Conservation (phyloP, 37 sponge, comb jelly and placozoan genomes). For the Halichondria panicea region DNA sequence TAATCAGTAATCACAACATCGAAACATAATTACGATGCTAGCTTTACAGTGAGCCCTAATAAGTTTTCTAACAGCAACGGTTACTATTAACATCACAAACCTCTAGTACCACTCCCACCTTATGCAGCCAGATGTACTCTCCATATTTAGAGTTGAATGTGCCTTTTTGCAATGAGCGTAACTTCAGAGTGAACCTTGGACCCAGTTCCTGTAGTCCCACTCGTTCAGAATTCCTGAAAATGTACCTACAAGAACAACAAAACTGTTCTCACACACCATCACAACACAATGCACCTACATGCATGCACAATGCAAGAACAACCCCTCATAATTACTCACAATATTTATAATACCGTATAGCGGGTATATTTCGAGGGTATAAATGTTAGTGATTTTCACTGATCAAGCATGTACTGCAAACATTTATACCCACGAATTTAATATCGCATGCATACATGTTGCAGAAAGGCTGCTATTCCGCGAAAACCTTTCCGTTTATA, state of each 20-base stretch:
- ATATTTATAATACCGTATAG: no score
- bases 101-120: constrained; percentile 18
- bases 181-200: constrained; percentile 94
- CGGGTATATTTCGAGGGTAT: no score
- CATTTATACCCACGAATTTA: no score
- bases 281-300: neutral
- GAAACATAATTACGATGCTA: neutral
- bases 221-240: constrained; percentile 85
- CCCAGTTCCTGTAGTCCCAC: constrained; percentile 96
- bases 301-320: no score
- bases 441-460: no score
- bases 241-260: constrained; percentile 68
- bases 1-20: constrained; percentile 5
- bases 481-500: no score
- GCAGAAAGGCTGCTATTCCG: no score
- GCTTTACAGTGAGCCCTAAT: neutral
- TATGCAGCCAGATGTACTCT: constrained; percentile 94
- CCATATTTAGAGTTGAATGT: constrained; percentile 92
- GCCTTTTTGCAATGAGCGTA: constrained; percentile 89
- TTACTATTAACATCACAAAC: neutral
- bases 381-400: no score
- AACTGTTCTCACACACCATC: no score
- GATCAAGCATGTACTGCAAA: no score
- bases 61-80: neutral
- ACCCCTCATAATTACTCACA: no score